A percentile compares a stretch with the other conserved stretches of the same genome.
Conservation (phyloP, 1,140 invertebrate species). For the Listronotus oregonensis region DNA sequence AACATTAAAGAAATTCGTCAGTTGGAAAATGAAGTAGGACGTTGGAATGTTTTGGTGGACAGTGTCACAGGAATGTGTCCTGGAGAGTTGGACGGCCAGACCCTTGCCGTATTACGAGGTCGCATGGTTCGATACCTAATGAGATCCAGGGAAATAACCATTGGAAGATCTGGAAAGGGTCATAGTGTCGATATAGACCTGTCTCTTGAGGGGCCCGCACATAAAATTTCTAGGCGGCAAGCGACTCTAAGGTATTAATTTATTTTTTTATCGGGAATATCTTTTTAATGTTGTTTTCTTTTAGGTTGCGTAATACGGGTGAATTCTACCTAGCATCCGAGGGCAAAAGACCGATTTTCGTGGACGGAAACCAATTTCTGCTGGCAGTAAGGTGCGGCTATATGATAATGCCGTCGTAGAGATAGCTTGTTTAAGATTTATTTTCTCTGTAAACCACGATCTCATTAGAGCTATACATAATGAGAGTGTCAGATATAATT, state of each 20-base stretch:
- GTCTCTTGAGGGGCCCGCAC: slow-evolving; percentile 85
- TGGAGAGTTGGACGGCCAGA: slow-evolving; percentile 88
- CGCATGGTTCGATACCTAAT: slow-evolving; percentile 92
- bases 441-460: slow-evolving; percentile 92
- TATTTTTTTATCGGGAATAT: slow-evolving; percentile 1
- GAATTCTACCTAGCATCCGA: slow-evolving; percentile 95
- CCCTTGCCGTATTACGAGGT: slow-evolving; percentile 90
- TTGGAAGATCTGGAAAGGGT: slow-evolving; percentile 88
- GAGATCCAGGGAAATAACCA: slow-evolving; percentile 93
- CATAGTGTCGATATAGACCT: slow-evolving; percentile 93
- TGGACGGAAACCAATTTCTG: slow-evolving; percentile 88
- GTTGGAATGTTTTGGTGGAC: slow-evolving; percentile 94
- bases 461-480: slow-evolving; percentile 65
- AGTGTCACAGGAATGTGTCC: slow-evolving; percentile 73
- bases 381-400: slow-evolving; percentile 84
- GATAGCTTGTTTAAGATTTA: slow-evolving; percentile 88
- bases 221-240: slow-evolving; percentile 84
- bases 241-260: slow-evolving; percentile 63
- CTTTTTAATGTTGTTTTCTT: slow-evolving; percentile 52
- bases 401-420: slow-evolving; percentile 95
- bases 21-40: slow-evolving; percentile 82
- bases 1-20: slow-evolving; percentile 84
- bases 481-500: slow-evolving; percentile 52
- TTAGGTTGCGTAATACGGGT: slow-evolving; percentile 87
- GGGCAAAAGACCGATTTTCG: slow-evolving; percentile 92